phyloP scores from a whole-genome alignment of 1,140 invertebrate genomes.

The Drosophila tristis region DNA sequence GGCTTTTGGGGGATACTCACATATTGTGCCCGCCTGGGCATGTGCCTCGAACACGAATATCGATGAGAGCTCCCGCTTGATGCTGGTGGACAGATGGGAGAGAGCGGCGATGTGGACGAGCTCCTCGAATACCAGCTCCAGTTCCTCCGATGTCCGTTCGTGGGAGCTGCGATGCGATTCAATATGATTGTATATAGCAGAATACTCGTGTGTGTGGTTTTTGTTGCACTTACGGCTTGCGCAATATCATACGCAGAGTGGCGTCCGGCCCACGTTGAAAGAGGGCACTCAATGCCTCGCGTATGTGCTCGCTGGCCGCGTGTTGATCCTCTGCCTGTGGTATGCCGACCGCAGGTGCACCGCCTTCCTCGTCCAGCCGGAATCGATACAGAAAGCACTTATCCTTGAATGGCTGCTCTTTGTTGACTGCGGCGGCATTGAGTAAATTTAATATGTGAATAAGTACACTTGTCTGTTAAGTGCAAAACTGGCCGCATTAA shows the following conservation, averaged over 20 bases:
- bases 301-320: conserved; percentile 89
- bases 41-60: conserved; percentile 94
- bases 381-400: conserved; percentile 94
- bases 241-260: conserved; percentile 91
- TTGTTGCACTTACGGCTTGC: conserved; percentile 89
- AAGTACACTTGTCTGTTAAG: conserved; percentile 7
- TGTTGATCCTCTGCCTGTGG: conserved; percentile 86
- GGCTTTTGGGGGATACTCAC: conserved; percentile 86
- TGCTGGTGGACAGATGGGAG: conserved; percentile 92
- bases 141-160: conserved; percentile 91
- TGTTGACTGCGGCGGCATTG: conserved; percentile 86
- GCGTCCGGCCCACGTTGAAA: conserved; percentile 91
- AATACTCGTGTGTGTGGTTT: background rate
- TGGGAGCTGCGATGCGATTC: conserved; percentile 86
- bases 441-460: conserved; percentile 17
- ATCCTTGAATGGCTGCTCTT: conserved; percentile 93
- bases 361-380: conserved; percentile 88
- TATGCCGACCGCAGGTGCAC: conserved; percentile 72
- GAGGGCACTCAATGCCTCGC: conserved; percentile 88
- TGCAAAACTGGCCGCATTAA: conserved; percentile 25
- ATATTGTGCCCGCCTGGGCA: conserved; percentile 90
- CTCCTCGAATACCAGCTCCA: conserved; percentile 94
- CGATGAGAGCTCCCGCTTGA: conserved; percentile 92
- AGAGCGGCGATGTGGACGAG: conserved; percentile 92
- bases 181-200: background rate